phyloP scores from a whole-genome alignment of 2,888 invertebrate species.

The Drosophila tripunctata region DNA sequence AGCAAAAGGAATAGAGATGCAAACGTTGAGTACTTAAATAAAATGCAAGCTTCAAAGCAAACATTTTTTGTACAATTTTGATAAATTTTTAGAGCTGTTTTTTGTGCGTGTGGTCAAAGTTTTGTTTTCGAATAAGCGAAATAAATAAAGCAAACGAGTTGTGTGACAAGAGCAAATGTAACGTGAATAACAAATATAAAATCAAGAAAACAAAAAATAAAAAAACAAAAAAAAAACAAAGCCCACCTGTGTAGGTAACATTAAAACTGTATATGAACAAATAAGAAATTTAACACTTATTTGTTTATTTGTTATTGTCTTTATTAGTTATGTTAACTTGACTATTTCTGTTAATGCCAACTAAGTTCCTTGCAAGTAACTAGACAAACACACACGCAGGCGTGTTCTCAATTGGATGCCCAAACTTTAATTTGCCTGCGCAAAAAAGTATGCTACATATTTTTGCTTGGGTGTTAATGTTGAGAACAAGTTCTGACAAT shows the following conservation, averaged over 20 bases:
- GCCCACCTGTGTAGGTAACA: conserved; percentile 71
- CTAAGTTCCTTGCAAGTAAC: conserved; percentile 45
- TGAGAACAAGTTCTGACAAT: conserved; percentile 10
- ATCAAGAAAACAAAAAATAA: conserved; percentile 30
- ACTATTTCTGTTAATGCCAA: conserved; percentile 48
- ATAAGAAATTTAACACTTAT: conserved; percentile 38
- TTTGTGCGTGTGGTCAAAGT: conserved; percentile 57
- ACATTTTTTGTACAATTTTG: conserved; percentile 72
- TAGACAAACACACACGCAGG: conserved; percentile 7
- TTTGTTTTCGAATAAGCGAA: conserved; percentile 24
- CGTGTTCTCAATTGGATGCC: not conserved
- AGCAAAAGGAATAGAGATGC: conserved; percentile 8
- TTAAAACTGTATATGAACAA: conserved; percentile 49
- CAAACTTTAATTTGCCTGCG: not conserved
- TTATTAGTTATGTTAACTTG: conserved; percentile 22
- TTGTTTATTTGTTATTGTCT: conserved; percentile 30
- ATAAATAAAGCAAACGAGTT: conserved; percentile 28
- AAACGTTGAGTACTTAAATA: conserved; percentile 35
- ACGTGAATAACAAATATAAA: conserved; percentile 19
- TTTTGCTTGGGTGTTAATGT: not conserved
- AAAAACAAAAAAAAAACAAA: conserved; percentile 49
- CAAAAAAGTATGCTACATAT: conserved; percentile 3
- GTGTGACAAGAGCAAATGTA: conserved; percentile 52
- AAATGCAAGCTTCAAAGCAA: conserved; percentile 16
- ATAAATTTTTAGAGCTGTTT: conserved; percentile 75